Evolutionary conservation across 1,140 invertebrate genomes (phyloP).

Genomic region (Mylabris phalerata): DNA sequence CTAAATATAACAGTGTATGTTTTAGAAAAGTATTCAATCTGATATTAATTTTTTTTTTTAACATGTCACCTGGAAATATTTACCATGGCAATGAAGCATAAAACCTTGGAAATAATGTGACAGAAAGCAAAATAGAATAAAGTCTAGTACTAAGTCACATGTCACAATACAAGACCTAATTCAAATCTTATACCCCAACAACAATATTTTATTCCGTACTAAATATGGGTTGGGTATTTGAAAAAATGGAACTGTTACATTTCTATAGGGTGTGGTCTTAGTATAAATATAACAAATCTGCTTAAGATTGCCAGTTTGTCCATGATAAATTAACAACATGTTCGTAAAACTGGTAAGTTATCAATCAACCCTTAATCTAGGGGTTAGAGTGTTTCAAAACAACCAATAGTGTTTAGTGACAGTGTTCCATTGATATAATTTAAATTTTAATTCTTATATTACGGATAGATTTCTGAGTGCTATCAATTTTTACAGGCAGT

Average conservation of each 20-base stretch:
- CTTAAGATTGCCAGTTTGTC: slow-evolving; percentile 23
- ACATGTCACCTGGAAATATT: slow-evolving; percentile 18
- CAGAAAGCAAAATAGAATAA: slow-evolving; percentile 24
- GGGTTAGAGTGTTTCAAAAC: background rate
- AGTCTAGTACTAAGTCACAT: slow-evolving; percentile 19
- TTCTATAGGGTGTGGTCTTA: slow-evolving; percentile 38
- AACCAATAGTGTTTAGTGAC: background rate
- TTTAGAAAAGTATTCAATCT: background rate
- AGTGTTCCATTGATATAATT: background rate
- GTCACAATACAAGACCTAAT: slow-evolving; percentile 5
- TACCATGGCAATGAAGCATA: slow-evolving; percentile 31
- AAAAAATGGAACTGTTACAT: slow-evolving; percentile 34
- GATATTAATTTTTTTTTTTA: slow-evolving; percentile 13
- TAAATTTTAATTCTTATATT: background rate
- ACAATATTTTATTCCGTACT: slow-evolving; percentile 29
- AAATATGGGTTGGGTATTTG: slow-evolving; percentile 33
- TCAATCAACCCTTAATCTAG: background rate
- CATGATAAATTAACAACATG: slow-evolving; percentile 38
- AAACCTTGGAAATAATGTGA: slow-evolving; percentile 29
- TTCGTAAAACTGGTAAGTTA: slow-evolving; percentile 44
- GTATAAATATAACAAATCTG: slow-evolving; percentile 34
- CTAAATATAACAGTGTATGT: slow-evolving; percentile 19
- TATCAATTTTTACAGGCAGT: slow-evolving; percentile 30
- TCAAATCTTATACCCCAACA: slow-evolving; percentile 15
- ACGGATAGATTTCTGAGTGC: background rate